Percentiles rank a stretch among this genome's conserved stretches.
Evolutionary conservation across 1,140 invertebrate species (phyloP).

Genomic region (Apis cerana): DNA sequence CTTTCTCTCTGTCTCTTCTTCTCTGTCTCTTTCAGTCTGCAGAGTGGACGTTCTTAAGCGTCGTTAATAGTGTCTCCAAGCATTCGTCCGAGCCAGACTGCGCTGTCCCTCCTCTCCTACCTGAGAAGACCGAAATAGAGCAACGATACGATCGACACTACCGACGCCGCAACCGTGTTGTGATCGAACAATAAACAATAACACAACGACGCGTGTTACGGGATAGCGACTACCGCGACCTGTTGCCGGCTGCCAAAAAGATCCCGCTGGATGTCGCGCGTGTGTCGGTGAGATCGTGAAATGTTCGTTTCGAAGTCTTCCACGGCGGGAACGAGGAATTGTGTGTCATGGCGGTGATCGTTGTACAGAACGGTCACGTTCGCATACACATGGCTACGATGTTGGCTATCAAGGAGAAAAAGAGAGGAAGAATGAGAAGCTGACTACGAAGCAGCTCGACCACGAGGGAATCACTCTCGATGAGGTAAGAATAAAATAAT

Average conservation of each 20-base stretch:
- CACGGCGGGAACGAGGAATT: conserved; percentile 41
- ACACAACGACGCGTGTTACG: conserved; percentile 15
- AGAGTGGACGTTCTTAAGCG: conserved; percentile 26
- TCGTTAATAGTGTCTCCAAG: conserved; percentile 50
- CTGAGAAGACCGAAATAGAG: conserved; percentile 36
- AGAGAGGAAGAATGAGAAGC: conserved; percentile 70
- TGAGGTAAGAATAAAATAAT: conserved; percentile 66
- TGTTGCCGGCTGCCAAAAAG: conserved; percentile 39
- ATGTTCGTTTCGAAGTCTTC: conserved; percentile 32
- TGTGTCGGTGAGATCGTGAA: conserved; percentile 26
- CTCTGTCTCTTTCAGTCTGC: conserved; percentile 13
- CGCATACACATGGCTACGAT: conserved; percentile 23
- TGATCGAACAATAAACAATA: conserved; percentile 36
- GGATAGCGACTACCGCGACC: conserved; percentile 24
- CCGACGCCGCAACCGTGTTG: not conserved
- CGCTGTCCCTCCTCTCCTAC: conserved; percentile 20
- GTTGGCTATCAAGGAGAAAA: conserved; percentile 59
- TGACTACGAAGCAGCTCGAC: conserved; percentile 66
- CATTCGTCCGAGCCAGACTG: conserved; percentile 23
- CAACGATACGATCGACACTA: conserved; percentile 2
- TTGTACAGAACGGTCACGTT: conserved; percentile 23
- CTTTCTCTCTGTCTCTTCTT: not conserved
- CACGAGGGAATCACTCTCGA: conserved; percentile 61
- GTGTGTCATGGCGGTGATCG: conserved; percentile 53
- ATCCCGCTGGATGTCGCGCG: conserved; percentile 17